These are phyloP conservation scores for Drosophila lowei DNA, from an alignment of 1,140 invertebrate species.

Conservation along the genomic window DNA sequence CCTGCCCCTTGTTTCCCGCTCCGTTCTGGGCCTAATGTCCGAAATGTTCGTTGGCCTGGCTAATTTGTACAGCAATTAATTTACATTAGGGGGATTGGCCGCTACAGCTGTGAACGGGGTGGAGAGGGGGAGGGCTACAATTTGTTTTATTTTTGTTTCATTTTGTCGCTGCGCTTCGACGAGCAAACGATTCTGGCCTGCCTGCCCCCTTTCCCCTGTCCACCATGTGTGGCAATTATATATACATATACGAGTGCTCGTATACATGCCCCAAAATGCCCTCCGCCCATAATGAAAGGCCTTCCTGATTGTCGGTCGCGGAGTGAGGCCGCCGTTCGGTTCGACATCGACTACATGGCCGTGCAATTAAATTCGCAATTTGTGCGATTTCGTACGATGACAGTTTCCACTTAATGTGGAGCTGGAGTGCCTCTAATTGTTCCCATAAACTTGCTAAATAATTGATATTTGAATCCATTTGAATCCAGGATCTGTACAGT, in stretches of 20 bases:
- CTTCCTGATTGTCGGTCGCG: slow-evolving; percentile 23
- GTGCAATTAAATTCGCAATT: slow-evolving; percentile 52
- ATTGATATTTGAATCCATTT: slow-evolving; percentile 13
- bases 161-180: slow-evolving; percentile 30
- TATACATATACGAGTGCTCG: not conserved
- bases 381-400: slow-evolving; percentile 52
- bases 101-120: not conserved
- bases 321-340: not conserved
- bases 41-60: slow-evolving; percentile 60
- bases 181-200: slow-evolving; percentile 4
- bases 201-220: not conserved
- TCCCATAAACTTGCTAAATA: slow-evolving; percentile 14
- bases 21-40: slow-evolving; percentile 46
- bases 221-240: slow-evolving; percentile 40
- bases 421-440: slow-evolving; percentile 18
- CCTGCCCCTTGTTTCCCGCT: slow-evolving; percentile 18
- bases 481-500: too few relatives aligned
- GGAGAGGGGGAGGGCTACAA: slow-evolving; percentile 15
- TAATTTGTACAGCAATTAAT: slow-evolving; percentile 80
- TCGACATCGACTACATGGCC: not conserved
- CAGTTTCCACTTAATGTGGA: slow-evolving; percentile 48
- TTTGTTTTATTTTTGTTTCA: slow-evolving; percentile 72
- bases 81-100: slow-evolving; percentile 54
- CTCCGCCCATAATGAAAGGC: slow-evolving; percentile 28
- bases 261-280: slow-evolving; percentile 12